Evolutionary conservation across 2,797 vertebrate species (phyloP).

Genomic region (Toxotes lorentzi): DNA sequence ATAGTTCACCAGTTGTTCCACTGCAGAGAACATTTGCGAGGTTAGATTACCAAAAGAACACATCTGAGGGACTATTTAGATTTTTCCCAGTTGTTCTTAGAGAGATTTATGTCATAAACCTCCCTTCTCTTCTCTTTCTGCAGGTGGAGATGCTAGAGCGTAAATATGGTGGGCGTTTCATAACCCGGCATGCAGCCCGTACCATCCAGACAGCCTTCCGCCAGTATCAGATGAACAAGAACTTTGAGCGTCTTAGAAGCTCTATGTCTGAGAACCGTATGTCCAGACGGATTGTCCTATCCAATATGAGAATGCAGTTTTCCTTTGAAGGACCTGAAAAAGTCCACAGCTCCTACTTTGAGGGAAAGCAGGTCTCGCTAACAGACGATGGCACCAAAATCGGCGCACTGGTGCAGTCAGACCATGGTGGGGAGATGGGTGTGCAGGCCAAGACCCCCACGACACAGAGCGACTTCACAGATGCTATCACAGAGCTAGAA

Average conservation of each 20-base stretch:
- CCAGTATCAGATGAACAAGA: conserved; percentile 99
- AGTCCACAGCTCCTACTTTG: conserved; percentile 97
- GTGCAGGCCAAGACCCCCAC: conserved; percentile 87
- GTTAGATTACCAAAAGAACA: background rate
- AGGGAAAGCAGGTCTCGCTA: conserved; percentile 95
- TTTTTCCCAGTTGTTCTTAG: background rate
- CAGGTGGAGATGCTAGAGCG: conserved; percentile 99
- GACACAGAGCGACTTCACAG: conserved; percentile 90
- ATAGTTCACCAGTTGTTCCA: background rate
- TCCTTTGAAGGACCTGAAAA: conserved; percentile 99
- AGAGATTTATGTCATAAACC: background rate
- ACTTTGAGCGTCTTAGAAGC: conserved; percentile 97
- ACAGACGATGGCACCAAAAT: conserved; percentile 90
- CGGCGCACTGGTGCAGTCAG: conserved; percentile 86
- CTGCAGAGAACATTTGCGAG: conserved; percentile 1
- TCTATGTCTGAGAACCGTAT: conserved; percentile 99
- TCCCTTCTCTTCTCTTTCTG: conserved; percentile 26
- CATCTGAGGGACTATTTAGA: background rate
- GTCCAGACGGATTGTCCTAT: conserved; percentile 96
- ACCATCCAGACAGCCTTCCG: conserved; percentile 99
- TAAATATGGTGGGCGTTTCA: conserved; percentile 98
- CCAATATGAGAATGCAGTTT: conserved; percentile 99
- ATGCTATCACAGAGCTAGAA: conserved; percentile 97
- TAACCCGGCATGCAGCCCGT: conserved; percentile 96
- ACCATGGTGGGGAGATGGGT: conserved; percentile 80